Evolutionary conservation across 2,797 vertebrate species (phyloP), one percentile per base, ranked within the genome.

Genomic region (Crax fasciolata): DNA sequence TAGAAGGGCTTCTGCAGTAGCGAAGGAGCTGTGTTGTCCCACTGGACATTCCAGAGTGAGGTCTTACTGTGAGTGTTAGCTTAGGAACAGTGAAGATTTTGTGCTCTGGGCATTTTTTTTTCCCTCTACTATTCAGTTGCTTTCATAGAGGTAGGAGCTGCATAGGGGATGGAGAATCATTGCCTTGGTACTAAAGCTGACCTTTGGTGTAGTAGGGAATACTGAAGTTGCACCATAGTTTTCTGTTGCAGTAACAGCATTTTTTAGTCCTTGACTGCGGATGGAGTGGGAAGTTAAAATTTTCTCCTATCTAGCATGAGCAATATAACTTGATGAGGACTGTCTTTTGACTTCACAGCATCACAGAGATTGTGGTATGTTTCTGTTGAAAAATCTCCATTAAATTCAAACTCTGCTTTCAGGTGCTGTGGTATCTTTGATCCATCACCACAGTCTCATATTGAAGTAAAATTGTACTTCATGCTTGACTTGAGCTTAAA

Each of bases 401-500:
- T 87, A 84, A 88, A 72, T 70, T 91, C 43, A 52, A 72, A 46
- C 59, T 84, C 28, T 75, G 54, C 89, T 84, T 14, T 63, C 65
- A 43, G 66, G 30, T 88, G 48, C 81, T 46, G 27, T 72, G 46
- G 27, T 85, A 49, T 65, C 80, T 95, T 95, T 94, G 77, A 93
- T 95, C 58, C 43, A 94, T 93, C 9, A 7, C 75, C 48, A 24
- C 74, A 75, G 30, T 84, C 84, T 87, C 35, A 30, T 13, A 86
- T 76, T 86, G 94, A 88, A 93, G 68, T 39, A 95, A 86, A 93
- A 94, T 92, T 94, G 35, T 86, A 44, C 78, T 90, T 95, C 82
- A 48, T 96, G 90, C 66, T 86, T 93, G 79, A 61, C 79, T 95
- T 93, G 84, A 72, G 87, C 87, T 95, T 96, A 96, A 95, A 95